phyloP scores from a whole-genome alignment of 2,113 vertebrate species.

The Sorex araneus region DNA sequence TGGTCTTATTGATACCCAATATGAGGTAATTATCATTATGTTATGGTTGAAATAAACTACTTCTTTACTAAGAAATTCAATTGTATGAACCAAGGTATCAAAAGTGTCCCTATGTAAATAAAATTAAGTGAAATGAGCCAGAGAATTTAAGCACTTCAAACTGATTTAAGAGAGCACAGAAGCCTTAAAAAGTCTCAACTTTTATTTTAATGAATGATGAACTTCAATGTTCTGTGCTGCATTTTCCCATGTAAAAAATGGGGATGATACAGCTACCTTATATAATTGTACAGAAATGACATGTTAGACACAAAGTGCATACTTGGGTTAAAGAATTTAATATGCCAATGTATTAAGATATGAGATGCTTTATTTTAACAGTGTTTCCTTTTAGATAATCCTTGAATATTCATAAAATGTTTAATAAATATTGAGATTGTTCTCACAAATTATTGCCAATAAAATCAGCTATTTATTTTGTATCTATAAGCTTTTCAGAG shows the following conservation, averaged over 20 bases:
- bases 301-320: background rate
- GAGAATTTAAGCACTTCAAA: slow-evolving; percentile 4
- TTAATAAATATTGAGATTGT: background rate
- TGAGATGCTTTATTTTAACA: background rate
- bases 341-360: background rate
- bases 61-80: slow-evolving; percentile 15
- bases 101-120: background rate
- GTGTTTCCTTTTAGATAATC: background rate
- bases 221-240: background rate
- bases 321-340: background rate
- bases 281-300: slow-evolving; percentile 33
- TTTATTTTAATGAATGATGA: slow-evolving; percentile 9
- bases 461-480: slow-evolving; percentile 11
- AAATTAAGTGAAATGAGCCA: slow-evolving; percentile 18
- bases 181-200: background rate
- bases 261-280: background rate
- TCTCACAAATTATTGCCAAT: background rate
- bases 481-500: slow-evolving; percentile 32
- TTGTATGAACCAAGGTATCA: background rate
- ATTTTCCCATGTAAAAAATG: slow-evolving; percentile 20
- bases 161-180: slow-evolving; percentile 3
- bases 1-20: background rate
- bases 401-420: background rate
- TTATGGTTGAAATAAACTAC: slow-evolving; percentile 22
- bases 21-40: background rate